Evolutionary conservation across 2,888 invertebrate genomes (phyloP).

Genomic region (Patella caerulea): DNA sequence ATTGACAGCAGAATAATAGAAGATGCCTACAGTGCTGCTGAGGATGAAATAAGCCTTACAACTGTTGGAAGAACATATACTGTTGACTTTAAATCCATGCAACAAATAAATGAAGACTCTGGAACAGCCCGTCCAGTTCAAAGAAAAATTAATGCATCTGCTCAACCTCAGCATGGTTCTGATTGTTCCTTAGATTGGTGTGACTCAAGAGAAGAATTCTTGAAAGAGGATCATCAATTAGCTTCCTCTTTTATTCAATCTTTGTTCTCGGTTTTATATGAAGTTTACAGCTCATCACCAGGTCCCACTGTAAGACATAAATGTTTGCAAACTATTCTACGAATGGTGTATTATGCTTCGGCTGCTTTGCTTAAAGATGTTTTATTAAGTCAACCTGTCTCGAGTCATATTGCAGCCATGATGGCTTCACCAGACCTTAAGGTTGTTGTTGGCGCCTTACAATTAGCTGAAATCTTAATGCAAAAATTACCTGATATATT

Average conservation of each 20-base stretch:
- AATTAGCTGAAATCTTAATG: conserved; percentile 97
- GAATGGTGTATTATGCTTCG: conserved; percentile 96
- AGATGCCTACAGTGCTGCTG: conserved; percentile 91
- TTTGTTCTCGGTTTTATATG: conserved; percentile 94
- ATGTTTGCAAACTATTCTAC: conserved; percentile 92
- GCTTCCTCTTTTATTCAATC: conserved; percentile 80
- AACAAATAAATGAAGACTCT: conserved; percentile 98
- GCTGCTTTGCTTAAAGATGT: conserved; percentile 84
- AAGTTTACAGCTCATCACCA: conserved; percentile 98
- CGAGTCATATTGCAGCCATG: conserved; percentile 96
- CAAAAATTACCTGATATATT: conserved; percentile 95
- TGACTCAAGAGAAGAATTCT: conserved; percentile 81
- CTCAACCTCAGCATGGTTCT: conserved; percentile 44
- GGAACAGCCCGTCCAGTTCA: conserved; percentile 94
- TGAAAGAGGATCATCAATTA: conserved; percentile 81
- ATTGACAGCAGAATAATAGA: conserved; percentile 95
- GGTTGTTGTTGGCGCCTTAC: conserved; percentile 95
- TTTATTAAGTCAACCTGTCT: conserved; percentile 71
- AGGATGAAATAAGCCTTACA: conserved; percentile 94
- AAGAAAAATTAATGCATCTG: conserved; percentile 67
- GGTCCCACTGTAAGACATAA: conserved; percentile 98
- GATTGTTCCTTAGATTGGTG: conserved; percentile 62
- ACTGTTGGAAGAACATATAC: conserved; percentile 95
- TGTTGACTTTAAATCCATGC: conserved; percentile 96
- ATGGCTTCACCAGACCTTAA: conserved; percentile 96